These are phyloP conservation scores for Caerostris extrusa DNA, from an alignment of 1,140 invertebrate species.

Conservation along the genomic window DNA sequence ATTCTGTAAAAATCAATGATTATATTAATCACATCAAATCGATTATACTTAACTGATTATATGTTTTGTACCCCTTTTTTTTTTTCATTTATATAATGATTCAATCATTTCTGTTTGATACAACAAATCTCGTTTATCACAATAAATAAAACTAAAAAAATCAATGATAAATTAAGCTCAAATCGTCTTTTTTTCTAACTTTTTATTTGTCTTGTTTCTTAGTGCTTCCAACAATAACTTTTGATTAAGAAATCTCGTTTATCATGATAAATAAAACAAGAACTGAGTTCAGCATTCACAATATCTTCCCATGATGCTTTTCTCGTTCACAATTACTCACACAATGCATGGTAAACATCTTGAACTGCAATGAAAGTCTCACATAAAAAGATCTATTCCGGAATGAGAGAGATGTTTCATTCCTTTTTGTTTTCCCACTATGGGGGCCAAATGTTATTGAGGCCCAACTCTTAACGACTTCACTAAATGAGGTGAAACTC, in stretches of 20 bases:
- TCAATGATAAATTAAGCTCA: too few species aligned
- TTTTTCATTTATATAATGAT: too few species aligned
- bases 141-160: too few species aligned
- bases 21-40: too few species aligned
- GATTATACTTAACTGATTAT: too few species aligned
- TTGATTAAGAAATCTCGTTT: not conserved
- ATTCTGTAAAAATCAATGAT: too few species aligned
- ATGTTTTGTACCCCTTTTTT: too few species aligned
- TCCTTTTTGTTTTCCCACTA: conserved; percentile 36
- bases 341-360: not conserved
- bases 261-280: not conserved
- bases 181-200: too few species aligned
- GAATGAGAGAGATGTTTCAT: conserved; percentile 35
- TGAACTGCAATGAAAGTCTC: not conserved
- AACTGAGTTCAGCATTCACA: not conserved
- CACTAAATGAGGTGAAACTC: conserved; percentile 76
- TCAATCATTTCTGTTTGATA: too few species aligned
- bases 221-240: not conserved
- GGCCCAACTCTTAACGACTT: conserved; percentile 65
- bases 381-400: conserved; percentile 43
- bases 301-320: not conserved
- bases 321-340: not conserved
- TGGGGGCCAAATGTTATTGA: conserved; percentile 65
- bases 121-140: too few species aligned
- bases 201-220: not conserved